These are phyloP conservation scores for Anarsia innoxiella DNA, from an alignment of 2,888 invertebrate species.

Conservation along the genomic window DNA sequence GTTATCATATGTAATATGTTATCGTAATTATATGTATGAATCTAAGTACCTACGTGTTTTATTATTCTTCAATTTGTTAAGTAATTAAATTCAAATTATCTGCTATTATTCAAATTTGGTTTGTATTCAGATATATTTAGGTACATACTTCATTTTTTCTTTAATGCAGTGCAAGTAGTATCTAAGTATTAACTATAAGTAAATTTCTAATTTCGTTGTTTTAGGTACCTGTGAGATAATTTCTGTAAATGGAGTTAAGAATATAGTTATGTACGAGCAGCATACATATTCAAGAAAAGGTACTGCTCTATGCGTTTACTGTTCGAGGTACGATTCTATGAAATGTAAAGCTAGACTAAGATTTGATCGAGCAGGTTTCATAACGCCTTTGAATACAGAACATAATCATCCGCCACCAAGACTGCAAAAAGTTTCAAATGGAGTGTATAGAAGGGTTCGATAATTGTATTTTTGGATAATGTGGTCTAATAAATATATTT, in stretches of 20 bases:
- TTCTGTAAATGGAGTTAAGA: slow-evolving; percentile 7
- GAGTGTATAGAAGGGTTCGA: background rate
- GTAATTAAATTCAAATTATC: too few species aligned
- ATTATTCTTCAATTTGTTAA: too few species aligned
- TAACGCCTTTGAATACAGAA: background rate
- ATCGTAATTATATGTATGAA: background rate
- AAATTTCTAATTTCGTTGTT: too few species aligned
- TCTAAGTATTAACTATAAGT: too few species aligned
- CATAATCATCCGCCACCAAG: slow-evolving; percentile 15
- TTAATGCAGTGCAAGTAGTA: too few species aligned
- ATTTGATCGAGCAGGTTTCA: slow-evolving; percentile 2
- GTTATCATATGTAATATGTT: too few species aligned
- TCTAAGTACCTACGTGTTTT: too few species aligned
- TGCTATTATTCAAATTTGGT: too few species aligned
- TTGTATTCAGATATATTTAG: too few species aligned
- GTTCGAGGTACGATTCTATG: background rate
- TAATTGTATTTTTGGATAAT: too few species aligned
- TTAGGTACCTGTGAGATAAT: slow-evolving; percentile 8
- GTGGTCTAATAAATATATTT: too few species aligned
- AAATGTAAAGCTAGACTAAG: slow-evolving; percentile 20
- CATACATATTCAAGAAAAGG: slow-evolving; percentile 1
- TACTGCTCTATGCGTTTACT: background rate
- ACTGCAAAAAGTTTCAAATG: background rate
- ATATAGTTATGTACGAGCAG: slow-evolving; percentile 6
- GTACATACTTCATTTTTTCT: too few species aligned